Percentiles rank a stretch among this genome's conserved stretches.
Evolutionary conservation across 53 echinoderm and acorn worm species (phyloP).

Genomic region (Echinometra lucunter): DNA sequence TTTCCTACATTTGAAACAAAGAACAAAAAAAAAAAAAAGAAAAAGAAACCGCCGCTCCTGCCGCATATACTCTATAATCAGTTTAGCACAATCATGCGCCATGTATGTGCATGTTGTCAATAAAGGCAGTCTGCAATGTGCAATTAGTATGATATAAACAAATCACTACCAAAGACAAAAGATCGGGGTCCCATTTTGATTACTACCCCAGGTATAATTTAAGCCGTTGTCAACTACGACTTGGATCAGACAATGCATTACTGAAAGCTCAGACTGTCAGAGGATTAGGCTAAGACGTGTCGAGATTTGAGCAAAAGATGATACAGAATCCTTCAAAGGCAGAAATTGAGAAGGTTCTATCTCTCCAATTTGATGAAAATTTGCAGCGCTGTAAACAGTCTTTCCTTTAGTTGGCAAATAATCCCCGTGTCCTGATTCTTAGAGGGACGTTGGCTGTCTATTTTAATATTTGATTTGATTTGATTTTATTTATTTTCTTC

Average conservation of each 20-base stretch:
- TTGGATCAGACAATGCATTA: not conserved
- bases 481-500: too few species aligned
- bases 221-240: not conserved
- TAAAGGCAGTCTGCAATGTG: too few species aligned
- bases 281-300: not conserved
- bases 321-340: not conserved
- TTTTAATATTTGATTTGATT: too few species aligned
- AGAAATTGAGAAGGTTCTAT: not conserved
- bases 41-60: too few species aligned
- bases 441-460: not conserved
- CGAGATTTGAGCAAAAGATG: not conserved
- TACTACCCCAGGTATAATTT: not conserved
- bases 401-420: not conserved
- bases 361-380: not conserved
- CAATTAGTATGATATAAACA: too few species aligned
- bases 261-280: not conserved
- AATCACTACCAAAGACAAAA: not conserved
- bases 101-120: too few species aligned
- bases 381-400: not conserved
- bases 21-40: too few species aligned
- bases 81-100: too few species aligned
- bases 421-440: not conserved
- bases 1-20: too few species aligned
- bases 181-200: not conserved
- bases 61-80: too few species aligned